Evolutionary conservation across 2,113 vertebrate genomes (phyloP).

Genomic region (Chelonoidis abingdonii): DNA sequence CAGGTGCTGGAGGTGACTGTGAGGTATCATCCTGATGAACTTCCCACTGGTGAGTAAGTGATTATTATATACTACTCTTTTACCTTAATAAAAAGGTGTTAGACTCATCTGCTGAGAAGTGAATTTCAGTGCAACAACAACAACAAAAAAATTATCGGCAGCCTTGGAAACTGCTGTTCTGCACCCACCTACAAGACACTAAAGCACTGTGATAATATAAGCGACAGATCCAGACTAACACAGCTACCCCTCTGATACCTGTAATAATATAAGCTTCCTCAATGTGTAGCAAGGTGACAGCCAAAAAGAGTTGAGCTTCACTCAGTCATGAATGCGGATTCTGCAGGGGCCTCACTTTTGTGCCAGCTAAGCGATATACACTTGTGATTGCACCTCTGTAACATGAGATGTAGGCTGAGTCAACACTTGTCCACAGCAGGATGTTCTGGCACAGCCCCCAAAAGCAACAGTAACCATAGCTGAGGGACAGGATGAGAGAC

Average conservation of each 20-base stretch:
- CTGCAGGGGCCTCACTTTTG: background rate
- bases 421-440: background rate
- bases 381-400: accelerated
- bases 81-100: background rate
- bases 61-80: background rate
- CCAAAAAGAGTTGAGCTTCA: accelerated
- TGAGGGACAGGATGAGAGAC: background rate
- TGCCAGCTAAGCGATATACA: background rate
- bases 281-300: accelerated
- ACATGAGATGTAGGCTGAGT: background rate
- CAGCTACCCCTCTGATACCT: no score
- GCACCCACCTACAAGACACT: accelerated
- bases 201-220: background rate
- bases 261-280: background rate
- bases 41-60: background rate
- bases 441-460: background rate
- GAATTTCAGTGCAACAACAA: background rate
- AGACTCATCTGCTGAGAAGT: background rate
- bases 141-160: accelerated
- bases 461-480: background rate
- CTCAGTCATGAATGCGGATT: accelerated
- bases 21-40: background rate
- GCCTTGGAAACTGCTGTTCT: accelerated
- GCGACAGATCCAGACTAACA: no score
- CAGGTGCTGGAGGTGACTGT: background rate